Conservation (phyloP, 1,140 invertebrate species). For the Philotrypesis tridentata region DNA sequence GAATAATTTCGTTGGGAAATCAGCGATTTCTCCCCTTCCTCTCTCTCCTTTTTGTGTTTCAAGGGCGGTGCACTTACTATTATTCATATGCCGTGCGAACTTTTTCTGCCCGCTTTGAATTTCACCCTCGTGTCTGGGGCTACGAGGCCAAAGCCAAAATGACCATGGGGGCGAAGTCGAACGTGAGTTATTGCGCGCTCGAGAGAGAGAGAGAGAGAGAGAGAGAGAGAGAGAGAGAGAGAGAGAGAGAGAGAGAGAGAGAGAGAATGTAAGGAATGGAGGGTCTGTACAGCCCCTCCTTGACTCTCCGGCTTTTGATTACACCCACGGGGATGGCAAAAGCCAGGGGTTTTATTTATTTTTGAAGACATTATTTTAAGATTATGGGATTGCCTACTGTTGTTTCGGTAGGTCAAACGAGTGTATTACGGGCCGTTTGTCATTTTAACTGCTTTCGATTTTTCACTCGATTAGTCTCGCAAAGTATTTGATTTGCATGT, state of each 20-base stretch:
- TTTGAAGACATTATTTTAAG: slow-evolving; percentile 21
- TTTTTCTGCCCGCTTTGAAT: slow-evolving; percentile 42
- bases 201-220: neutral
- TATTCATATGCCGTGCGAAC: slow-evolving; percentile 27
- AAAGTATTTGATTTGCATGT: neutral
- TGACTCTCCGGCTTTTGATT: slow-evolving; percentile 22
- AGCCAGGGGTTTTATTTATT: neutral
- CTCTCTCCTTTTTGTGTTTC: neutral
- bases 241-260: neutral
- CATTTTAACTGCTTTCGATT: neutral
- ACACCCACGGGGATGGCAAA: neutral
- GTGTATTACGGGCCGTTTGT: neutral
- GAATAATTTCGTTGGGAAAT: neutral
- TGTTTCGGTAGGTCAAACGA: neutral
- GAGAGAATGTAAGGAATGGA: neutral
- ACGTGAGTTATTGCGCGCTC: slow-evolving; percentile 42
- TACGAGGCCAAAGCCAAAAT: slow-evolving; percentile 37
- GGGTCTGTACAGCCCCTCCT: neutral
- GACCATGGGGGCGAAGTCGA: slow-evolving; percentile 43
- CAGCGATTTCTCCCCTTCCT: neutral
- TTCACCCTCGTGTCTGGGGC: slow-evolving; percentile 14
- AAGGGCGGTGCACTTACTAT: slow-evolving; percentile 17
- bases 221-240: neutral
- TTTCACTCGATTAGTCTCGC: neutral
- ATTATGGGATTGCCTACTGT: neutral